Evolutionary conservation across 2,888 invertebrate species (phyloP).

Genomic region (Drosophila cracens): DNA sequence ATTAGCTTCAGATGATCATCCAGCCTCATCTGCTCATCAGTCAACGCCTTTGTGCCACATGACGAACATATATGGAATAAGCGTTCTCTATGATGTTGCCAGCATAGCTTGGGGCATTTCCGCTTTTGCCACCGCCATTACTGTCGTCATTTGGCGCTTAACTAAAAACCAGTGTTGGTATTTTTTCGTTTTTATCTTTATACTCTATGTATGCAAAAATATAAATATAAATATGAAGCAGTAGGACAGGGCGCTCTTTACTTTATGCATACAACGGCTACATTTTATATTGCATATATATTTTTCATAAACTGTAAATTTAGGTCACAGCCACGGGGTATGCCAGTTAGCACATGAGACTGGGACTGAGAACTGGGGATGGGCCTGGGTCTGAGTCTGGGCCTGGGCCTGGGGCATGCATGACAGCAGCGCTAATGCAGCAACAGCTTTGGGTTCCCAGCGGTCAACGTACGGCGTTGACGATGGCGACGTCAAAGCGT

Average conservation of each 20-base stretch:
- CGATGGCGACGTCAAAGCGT: conserved; percentile 69
- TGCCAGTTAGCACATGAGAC: conserved; percentile 43
- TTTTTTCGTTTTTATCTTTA: conserved; percentile 13
- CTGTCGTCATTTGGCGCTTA: conserved; percentile 58
- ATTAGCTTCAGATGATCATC: conserved; percentile 17
- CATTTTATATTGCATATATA: conserved; percentile 70
- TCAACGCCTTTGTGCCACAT: conserved; percentile 26
- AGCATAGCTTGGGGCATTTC: conserved; percentile 54
- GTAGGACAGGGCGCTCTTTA: conserved; percentile 37
- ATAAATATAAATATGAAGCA: conserved; percentile 58
- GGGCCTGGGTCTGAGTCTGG: conserved; percentile 3
- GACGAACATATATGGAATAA: conserved; percentile 44
- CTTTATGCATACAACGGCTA: conserved; percentile 67
- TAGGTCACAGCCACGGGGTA: conserved; percentile 71
- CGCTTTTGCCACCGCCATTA: conserved; percentile 58
- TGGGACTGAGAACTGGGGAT: not conserved
- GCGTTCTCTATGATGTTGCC: conserved; percentile 41
- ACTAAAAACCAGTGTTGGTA: conserved; percentile 34
- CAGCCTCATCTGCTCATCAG: conserved; percentile 5
- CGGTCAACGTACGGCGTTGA: conserved; percentile 71
- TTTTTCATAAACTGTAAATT: conserved; percentile 77
- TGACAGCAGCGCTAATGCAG: conserved; percentile 65
- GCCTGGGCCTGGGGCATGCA: conserved; percentile 32
- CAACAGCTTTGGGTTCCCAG: conserved; percentile 62
- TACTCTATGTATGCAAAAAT: conserved; percentile 37